Conservation (phyloP, 2,888 invertebrate genomes). For the Melanostoma scalare region DNA sequence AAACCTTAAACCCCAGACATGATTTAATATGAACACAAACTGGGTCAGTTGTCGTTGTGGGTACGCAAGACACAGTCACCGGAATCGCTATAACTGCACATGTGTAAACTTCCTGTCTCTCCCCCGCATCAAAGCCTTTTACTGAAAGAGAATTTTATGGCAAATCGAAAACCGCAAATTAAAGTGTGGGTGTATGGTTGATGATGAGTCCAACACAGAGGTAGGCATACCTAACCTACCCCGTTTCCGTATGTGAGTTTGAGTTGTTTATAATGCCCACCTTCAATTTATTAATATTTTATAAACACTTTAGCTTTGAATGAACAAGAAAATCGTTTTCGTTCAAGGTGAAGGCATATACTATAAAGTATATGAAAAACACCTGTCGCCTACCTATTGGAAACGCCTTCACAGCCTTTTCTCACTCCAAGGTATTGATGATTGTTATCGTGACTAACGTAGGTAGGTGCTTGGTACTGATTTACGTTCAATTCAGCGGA, state of each 20-base stretch:
- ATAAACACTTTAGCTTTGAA: constrained; percentile 31
- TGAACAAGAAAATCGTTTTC: constrained; percentile 34
- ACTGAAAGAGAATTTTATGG: constrained; percentile 2
- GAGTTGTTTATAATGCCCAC: constrained; percentile 13
- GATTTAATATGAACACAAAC: no score
- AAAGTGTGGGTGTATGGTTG: constrained; percentile 15
- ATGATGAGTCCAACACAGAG: neutral
- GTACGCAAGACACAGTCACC: no score
- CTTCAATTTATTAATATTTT: neutral
- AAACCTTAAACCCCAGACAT: no score
- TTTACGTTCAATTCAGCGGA: neutral
- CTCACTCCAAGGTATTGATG: neutral
- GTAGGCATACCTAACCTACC: neutral
- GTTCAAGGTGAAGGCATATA: constrained; percentile 20
- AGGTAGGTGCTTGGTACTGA: constrained; percentile 15
- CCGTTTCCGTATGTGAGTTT: neutral
- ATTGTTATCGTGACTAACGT: constrained; percentile 8
- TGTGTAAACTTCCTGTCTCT: constrained; percentile 21
- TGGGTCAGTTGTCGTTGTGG: no score
- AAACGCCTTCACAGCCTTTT: constrained; percentile 5
- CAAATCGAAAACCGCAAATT: constrained; percentile 6
- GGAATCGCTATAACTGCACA: constrained; percentile 4
- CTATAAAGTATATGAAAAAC: neutral
- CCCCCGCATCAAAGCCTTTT: neutral
- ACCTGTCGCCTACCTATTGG: constrained; percentile 23